Percentiles rank a stretch among this genome's conserved stretches.
Conservation (phyloP, 2,797 vertebrate genomes). For the Delichon dasypus region DNA sequence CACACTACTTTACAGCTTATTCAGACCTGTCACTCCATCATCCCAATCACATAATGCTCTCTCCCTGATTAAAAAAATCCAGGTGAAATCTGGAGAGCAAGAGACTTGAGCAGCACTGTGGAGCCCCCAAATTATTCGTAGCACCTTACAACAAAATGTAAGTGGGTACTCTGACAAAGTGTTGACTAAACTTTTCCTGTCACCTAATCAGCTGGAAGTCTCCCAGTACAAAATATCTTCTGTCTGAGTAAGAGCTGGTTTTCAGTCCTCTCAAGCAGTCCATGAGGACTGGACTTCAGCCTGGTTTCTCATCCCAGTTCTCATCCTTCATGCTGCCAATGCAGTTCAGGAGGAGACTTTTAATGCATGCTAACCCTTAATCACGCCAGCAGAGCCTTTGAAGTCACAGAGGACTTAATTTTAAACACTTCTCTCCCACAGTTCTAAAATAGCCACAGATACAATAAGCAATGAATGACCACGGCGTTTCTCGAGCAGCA, state of each 20-base stretch:
- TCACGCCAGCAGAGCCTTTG: neutral
- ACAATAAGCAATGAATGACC: neutral
- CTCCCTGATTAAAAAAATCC: neutral
- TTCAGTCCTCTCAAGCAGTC: neutral
- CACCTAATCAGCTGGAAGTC: neutral
- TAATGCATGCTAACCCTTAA: neutral
- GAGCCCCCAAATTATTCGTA: neutral
- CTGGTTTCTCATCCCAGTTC: neutral
- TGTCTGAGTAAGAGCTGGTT: neutral
- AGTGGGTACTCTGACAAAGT: neutral
- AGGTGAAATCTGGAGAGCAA: neutral
- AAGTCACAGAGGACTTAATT: neutral
- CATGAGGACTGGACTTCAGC: neutral
- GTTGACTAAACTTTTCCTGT: neutral
- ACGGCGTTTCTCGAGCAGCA: accelerated
- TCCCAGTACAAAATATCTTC: neutral
- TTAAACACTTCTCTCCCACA: conserved; percentile 29
- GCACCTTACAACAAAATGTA: neutral
- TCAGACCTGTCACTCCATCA: neutral
- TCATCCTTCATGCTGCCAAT: neutral
- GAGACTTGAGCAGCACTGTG: neutral
- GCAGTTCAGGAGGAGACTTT: neutral
- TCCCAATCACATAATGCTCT: neutral
- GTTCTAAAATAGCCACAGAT: neutral
- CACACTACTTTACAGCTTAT: neutral